A percentile compares a stretch with the other conserved stretches of the same genome.
phyloP scores from a whole-genome alignment of 2,113 vertebrate species.

The Capreolus pygargus region DNA sequence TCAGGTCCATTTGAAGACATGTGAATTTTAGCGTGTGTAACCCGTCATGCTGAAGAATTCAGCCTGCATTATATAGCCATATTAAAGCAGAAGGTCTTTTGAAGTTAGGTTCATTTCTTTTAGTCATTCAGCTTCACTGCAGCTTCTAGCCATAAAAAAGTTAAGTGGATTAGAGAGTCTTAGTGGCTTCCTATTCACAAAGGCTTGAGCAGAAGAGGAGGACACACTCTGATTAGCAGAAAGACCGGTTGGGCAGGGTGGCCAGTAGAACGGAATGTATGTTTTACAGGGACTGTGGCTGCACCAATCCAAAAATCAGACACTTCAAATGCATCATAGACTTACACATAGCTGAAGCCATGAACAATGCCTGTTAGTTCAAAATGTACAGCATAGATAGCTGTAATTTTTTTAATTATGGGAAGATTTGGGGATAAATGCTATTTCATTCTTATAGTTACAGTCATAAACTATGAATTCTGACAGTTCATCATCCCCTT shows the following conservation, averaged over 20 bases:
- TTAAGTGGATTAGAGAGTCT: background rate
- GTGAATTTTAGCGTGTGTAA: background rate
- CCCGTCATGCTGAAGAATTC: background rate
- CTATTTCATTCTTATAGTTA: constrained; percentile 90
- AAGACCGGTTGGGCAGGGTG: accelerated
- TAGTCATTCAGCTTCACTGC: background rate
- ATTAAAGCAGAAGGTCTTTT: background rate
- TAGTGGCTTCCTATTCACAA: background rate
- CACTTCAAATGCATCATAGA: background rate
- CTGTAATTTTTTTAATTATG: constrained; percentile 68
- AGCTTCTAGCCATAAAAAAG: background rate
- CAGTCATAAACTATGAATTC: constrained; percentile 93
- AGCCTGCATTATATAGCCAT: background rate
- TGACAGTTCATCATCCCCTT: constrained; percentile 93
- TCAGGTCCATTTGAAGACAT: background rate
- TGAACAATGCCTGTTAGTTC: background rate
- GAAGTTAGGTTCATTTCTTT: constrained; percentile 4
- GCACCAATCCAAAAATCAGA: background rate
- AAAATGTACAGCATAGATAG: constrained; percentile 33
- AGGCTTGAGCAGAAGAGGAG: background rate
- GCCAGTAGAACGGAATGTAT: background rate
- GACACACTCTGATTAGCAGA: background rate
- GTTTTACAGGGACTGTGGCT: background rate
- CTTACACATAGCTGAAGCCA: background rate
- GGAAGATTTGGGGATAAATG: constrained; percentile 55